Percentiles rank a stretch among this genome's conserved stretches.
Conservation (phyloP, 2,888 invertebrate species). For the Tinea pellionella region DNA sequence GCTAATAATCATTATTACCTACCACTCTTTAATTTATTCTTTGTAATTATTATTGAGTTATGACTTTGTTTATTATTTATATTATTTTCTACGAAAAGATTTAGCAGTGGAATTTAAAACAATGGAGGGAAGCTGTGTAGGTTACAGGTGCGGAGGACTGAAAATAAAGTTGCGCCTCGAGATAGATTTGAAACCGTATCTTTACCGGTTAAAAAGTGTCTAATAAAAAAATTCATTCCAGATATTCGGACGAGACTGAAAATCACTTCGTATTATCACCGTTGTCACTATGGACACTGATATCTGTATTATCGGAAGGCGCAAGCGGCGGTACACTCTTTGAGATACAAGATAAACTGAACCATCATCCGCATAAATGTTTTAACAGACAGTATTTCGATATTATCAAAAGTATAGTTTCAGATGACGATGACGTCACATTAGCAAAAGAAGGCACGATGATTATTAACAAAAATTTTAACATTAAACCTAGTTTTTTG, state of each 20-base stretch:
- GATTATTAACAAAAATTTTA: constrained; percentile 32
- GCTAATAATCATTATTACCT: too few relatives aligned
- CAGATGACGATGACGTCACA: constrained; percentile 23
- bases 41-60: too few relatives aligned
- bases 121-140: too few relatives aligned
- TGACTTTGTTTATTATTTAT: too few relatives aligned
- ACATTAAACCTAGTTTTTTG: constrained; percentile 28
- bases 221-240: neutral
- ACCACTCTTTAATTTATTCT: too few relatives aligned
- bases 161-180: too few relatives aligned
- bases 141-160: too few relatives aligned
- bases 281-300: constrained; percentile 41
- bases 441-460: constrained; percentile 39
- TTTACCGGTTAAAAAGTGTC: too few relatives aligned
- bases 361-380: constrained; percentile 34
- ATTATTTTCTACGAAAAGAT: too few relatives aligned
- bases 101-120: too few relatives aligned
- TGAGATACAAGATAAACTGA: constrained; percentile 35
- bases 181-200: too few relatives aligned
- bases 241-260: constrained; percentile 33
- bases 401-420: constrained; percentile 26
- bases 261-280: constrained; percentile 47
- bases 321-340: constrained; percentile 34
- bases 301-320: constrained; percentile 39
- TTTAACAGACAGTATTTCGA: constrained; percentile 43